Base-by-base conservation (phyloP, 2,888 invertebrate species). In the Adineta ricciae region DNA sequence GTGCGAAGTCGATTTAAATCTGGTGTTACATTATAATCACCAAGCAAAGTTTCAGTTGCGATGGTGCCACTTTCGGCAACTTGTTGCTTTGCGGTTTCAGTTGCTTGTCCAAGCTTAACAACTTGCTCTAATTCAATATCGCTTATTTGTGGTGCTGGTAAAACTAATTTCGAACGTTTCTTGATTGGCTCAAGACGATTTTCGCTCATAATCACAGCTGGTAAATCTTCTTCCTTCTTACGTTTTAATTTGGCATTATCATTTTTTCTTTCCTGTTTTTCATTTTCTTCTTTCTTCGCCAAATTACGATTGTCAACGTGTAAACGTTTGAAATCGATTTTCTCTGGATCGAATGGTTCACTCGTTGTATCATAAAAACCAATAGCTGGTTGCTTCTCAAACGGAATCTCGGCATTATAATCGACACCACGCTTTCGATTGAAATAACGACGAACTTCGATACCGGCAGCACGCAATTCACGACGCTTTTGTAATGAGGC, bases 401-500 rank as follows among this genome's bases (percentile, higher is more conserved):
- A 99, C 0, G 99, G 97, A 88, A 99, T 94, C 91, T 99, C 99
- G 0, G 94, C 93, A 90, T 97, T 97, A 91, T 98, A 99, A 90
- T 99, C 96, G 8, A 99, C 95, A 0, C 96, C 96, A 21, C 96
- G 94, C 89, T 96, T 93, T 86, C 88, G 89, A 86, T 88, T 88
- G 27, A 88, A 78, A 72, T 52, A 73, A 27, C 84, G 83, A 9
- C 83, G 32, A n/a, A 85, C 52, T 90, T 89, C 89, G 85, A 99
- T 97, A 9, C 99, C 99, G 36, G 99, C 99, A 86, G 98, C 98
- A 87, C 97, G 93, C 78, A 99, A 92, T 90, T 99, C 99, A 72
- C 99, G 92, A n/a, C 97, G 93, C 91, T 99, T 99, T 91, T 99
- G 99, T 84, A 99, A 90, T 0, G 98, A 96, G 0, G 99, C 99